Percentiles rank a stretch among this genome's conserved stretches.
Evolutionary conservation across 2,797 vertebrate genomes (phyloP).

Genomic region (Caiman crocodilus): DNA sequence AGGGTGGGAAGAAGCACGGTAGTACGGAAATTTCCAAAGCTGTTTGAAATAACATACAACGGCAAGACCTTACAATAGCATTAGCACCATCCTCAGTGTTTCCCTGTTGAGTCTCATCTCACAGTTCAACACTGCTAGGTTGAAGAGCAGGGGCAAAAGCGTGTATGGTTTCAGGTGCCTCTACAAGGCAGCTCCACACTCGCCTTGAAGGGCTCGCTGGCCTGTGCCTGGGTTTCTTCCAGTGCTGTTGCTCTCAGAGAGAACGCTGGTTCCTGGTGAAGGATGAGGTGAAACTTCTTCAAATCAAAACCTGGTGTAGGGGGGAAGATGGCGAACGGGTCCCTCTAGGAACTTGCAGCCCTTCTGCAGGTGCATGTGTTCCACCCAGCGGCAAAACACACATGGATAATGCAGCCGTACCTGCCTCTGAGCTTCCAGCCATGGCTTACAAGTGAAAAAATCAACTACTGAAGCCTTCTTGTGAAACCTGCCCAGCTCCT

Average conservation of each 20-base stretch:
- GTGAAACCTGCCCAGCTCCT: not conserved
- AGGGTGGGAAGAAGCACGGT: not conserved
- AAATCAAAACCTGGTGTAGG: constrained; percentile 3
- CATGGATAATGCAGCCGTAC: not conserved
- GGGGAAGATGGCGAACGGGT: not conserved
- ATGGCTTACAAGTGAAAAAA: not conserved
- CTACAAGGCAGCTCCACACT: not conserved
- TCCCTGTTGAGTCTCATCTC: not conserved
- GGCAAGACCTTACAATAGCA: constrained; percentile 42
- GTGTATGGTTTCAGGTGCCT: not conserved
- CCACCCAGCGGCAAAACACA: not conserved
- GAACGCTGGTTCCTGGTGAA: not conserved
- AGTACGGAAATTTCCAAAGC: constrained; percentile 9
- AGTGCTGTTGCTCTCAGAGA: not conserved
- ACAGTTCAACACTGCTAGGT: rapidly evolving
- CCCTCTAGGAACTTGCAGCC: not conserved
- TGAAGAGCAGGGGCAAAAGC: not conserved
- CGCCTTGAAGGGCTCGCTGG: not conserved
- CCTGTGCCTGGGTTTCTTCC: not conserved
- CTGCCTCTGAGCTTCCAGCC: not conserved
- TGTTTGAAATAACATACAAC: not conserved
- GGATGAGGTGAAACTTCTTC: constrained; percentile 74
- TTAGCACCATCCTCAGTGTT: constrained; percentile 65
- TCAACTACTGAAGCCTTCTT: not conserved
- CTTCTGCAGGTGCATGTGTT: not conserved